phyloP scores from a whole-genome alignment of 1,140 invertebrate genomes.

The Ceratosolen fusciceps region DNA sequence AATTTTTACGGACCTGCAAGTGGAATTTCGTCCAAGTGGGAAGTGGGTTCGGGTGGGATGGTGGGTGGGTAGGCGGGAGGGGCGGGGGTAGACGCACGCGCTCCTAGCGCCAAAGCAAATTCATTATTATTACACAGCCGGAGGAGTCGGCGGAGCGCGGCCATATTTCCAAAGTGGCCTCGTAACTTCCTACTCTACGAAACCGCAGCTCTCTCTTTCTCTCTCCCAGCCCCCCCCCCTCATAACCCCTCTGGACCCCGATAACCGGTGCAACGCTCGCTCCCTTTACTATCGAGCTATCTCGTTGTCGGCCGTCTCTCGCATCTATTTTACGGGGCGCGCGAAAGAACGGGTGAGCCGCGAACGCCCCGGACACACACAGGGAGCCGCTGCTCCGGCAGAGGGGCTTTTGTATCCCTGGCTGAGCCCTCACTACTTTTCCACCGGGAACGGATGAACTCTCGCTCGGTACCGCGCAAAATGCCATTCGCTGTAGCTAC shows the following conservation, averaged over 20 bases:
- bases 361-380: slow-evolving; percentile 29
- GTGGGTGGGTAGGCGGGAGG: too few relatives aligned
- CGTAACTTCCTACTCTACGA: slow-evolving; percentile 32
- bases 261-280: neutral
- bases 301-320: slow-evolving; percentile 35
- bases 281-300: slow-evolving; percentile 7
- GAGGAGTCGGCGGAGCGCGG: neutral
- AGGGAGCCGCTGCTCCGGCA: neutral
- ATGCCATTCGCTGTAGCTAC: slow-evolving; percentile 6
- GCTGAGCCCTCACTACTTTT: slow-evolving; percentile 15
- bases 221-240: neutral
- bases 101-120: neutral
- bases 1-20: neutral
- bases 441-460: neutral
- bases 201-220: slow-evolving; percentile 16
- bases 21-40: neutral
- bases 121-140: slow-evolving; percentile 11
- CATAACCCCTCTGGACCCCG: neutral
- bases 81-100: neutral
- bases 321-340: slow-evolving; percentile 35
- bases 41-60: too few relatives aligned
- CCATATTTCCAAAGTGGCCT: slow-evolving; percentile 31
- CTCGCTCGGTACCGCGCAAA: slow-evolving; percentile 9
- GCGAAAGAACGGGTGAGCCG: slow-evolving; percentile 31
- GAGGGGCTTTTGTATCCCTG: slow-evolving; percentile 14